These are phyloP conservation scores for Plagodis pulveraria DNA, from an alignment of 2,888 invertebrate species.

Conservation along the genomic window DNA sequence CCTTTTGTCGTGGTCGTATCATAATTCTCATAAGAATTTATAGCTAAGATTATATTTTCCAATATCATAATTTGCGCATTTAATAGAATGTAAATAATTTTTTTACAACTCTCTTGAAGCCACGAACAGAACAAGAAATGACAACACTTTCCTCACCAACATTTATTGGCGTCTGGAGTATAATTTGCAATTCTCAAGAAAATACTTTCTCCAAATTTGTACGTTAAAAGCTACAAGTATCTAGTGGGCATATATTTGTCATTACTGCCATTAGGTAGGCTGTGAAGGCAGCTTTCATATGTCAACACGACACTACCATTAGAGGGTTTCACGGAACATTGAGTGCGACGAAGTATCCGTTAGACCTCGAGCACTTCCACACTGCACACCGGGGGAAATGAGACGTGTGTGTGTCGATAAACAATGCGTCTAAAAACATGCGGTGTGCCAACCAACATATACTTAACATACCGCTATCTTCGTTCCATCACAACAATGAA, in stretches of 20 bases:
- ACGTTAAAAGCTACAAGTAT: conserved; percentile 44
- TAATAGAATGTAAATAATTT: too few species aligned
- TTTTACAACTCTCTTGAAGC: conserved; percentile 3
- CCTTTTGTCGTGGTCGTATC: conserved; percentile 20
- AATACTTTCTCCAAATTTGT: conserved; percentile 39
- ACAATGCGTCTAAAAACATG: conserved; percentile 43
- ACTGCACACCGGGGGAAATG: conserved; percentile 36
- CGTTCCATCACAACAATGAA: conserved; percentile 40
- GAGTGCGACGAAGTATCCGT: conserved; percentile 43
- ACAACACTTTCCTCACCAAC: conserved; percentile 26
- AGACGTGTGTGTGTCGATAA: conserved; percentile 31
- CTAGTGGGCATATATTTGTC: conserved; percentile 43
- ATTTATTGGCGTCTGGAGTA: conserved; percentile 40
- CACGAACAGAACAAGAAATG: conserved; percentile 19
- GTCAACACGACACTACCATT: conserved; percentile 53
- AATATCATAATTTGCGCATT: too few species aligned
- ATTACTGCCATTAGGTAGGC: conserved; percentile 48
- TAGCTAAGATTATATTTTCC: not conserved
- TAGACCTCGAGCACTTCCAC: conserved; percentile 37
- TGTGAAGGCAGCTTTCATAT: conserved; percentile 21
- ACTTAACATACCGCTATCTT: conserved; percentile 42
- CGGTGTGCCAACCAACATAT: conserved; percentile 33
- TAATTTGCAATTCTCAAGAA: conserved; percentile 38
- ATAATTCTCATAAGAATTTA: not conserved
- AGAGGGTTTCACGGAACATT: conserved; percentile 44